These are phyloP conservation scores for Nipponia nippon DNA, from an alignment of 2,113 vertebrate genomes.

Conservation along the genomic window DNA sequence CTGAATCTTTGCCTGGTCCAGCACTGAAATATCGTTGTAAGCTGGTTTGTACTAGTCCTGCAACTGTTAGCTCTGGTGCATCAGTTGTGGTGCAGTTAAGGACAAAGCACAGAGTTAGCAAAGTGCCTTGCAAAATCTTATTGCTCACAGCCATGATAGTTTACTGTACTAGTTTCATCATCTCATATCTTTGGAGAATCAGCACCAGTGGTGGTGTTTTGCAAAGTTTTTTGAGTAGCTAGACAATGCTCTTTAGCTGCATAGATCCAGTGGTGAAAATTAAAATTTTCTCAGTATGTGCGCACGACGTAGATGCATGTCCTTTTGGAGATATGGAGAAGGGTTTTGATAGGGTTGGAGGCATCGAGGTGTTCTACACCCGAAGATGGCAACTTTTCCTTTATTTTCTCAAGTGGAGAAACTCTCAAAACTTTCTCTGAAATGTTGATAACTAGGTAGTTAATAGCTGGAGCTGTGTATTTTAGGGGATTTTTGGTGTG, in stretches of 20 bases:
- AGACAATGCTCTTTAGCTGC: background rate
- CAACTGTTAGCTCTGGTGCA: background rate
- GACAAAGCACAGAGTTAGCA: background rate
- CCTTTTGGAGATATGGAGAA: background rate
- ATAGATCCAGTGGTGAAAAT: background rate
- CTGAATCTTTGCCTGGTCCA: background rate
- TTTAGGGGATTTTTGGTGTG: background rate
- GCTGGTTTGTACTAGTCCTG: background rate
- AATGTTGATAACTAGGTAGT: background rate
- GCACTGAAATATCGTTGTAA: background rate
- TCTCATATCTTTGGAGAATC: background rate
- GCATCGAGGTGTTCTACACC: background rate
- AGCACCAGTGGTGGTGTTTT: background rate
- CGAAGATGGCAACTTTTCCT: background rate
- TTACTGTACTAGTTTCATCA: background rate
- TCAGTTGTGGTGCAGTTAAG: background rate
- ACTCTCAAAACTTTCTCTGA: background rate
- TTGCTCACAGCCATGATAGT: background rate
- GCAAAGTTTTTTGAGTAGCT: background rate
- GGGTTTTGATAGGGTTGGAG: background rate
- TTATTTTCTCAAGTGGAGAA: background rate
- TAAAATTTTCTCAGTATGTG: background rate
- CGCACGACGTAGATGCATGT: accelerated
- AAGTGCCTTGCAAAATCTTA: background rate
- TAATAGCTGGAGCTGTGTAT: background rate